phyloP scores from a whole-genome alignment of 2,888 invertebrate genomes.

The Sinotaia quadrata region DNA sequence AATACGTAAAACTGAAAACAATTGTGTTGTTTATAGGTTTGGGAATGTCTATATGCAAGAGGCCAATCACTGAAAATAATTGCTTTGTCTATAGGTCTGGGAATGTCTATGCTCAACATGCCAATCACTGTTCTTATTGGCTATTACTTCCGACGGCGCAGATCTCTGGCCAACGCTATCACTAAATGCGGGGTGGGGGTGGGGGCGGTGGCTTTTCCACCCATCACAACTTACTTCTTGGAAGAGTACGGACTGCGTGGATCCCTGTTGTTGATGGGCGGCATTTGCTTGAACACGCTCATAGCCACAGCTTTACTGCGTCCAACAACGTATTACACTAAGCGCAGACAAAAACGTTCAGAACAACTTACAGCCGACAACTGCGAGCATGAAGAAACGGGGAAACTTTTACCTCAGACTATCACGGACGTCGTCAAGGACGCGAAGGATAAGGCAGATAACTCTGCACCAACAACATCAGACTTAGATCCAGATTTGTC shows the following conservation, averaged over 20 bases:
- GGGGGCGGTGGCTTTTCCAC: slow-evolving; percentile 21
- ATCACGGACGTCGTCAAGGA: too few species aligned
- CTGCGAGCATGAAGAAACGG: not conserved
- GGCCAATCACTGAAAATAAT: too few species aligned
- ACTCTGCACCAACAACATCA: too few species aligned
- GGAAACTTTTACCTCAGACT: too few species aligned
- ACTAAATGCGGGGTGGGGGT: slow-evolving; percentile 21
- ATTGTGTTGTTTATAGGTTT: too few species aligned
- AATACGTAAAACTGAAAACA: too few species aligned
- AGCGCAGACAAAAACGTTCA: not conserved
- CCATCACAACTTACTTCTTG: slow-evolving; percentile 15
- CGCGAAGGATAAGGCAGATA: not conserved
- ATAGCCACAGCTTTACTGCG: not conserved
- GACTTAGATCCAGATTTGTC: too few species aligned
- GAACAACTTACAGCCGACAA: not conserved
- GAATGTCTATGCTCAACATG: slow-evolving; percentile 19
- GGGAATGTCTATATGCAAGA: too few species aligned
- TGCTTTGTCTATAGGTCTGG: slow-evolving; percentile 12
- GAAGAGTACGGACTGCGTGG: slow-evolving; percentile 15
- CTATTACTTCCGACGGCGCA: slow-evolving; percentile 13
- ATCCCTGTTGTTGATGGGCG: slow-evolving; percentile 17
- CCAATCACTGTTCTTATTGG: slow-evolving; percentile 15
- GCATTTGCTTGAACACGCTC: slow-evolving; percentile 6
- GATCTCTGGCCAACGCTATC: slow-evolving; percentile 23
- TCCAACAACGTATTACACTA: slow-evolving; percentile 19